phyloP scores from a whole-genome alignment of 2,797 vertebrate genomes.

The Scyliorhinus canicula region DNA sequence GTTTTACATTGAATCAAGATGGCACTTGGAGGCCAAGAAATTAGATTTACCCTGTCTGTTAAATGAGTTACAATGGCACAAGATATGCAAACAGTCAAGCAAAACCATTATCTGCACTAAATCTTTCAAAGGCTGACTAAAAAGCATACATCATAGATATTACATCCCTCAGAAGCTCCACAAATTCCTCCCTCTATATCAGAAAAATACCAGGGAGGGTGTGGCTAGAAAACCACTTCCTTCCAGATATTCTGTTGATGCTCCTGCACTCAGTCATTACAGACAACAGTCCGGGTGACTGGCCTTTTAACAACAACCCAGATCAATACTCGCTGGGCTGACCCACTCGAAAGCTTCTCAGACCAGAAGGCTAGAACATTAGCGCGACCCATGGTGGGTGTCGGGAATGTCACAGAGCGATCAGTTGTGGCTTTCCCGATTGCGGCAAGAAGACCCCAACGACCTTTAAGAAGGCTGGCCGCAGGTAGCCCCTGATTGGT shows the following conservation, averaged over 20 bases:
- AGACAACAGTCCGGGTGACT: background rate
- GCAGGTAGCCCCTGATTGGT: too few species aligned
- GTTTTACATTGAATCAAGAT: background rate
- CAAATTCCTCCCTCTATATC: background rate
- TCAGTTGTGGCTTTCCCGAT: too few species aligned
- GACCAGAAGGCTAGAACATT: too few species aligned
- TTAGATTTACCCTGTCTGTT: background rate
- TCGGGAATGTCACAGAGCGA: too few species aligned
- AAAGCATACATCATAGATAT: background rate
- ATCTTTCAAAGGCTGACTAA: background rate
- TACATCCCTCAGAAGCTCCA: background rate
- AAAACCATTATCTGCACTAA: background rate
- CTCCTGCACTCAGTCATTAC: background rate
- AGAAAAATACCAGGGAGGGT: background rate
- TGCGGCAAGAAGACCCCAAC: too few species aligned
- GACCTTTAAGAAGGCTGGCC: too few species aligned
- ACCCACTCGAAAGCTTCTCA: background rate
- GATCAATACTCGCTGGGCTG: background rate
- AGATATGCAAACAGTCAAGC: background rate
- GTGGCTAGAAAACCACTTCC: background rate
- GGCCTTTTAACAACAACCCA: background rate
- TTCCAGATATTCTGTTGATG: background rate
- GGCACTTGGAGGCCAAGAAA: background rate
- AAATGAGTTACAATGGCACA: background rate
- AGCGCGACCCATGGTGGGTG: too few species aligned